A percentile compares a stretch with the other conserved stretches of the same genome.
These are phyloP conservation scores for Euphydryas editha DNA, from an alignment of 2,888 invertebrate species.

Conservation along the genomic window DNA sequence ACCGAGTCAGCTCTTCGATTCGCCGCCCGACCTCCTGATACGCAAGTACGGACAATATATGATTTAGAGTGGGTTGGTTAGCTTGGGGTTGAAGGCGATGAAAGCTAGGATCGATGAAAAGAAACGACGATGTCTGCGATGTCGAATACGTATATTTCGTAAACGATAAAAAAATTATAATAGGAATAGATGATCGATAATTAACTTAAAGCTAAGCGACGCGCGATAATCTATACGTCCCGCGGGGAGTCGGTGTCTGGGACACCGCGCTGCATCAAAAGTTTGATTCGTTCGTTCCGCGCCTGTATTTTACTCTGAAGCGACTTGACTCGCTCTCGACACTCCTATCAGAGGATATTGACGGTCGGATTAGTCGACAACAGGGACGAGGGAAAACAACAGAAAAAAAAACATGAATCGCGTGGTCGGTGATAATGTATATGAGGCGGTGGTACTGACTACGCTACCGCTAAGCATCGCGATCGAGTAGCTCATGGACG, in stretches of 20 bases:
- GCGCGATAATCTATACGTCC: slow-evolving; percentile 82
- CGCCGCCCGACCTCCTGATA: slow-evolving; percentile 88
- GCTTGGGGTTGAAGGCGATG: slow-evolving; percentile 46
- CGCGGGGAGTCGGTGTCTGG: slow-evolving; percentile 90
- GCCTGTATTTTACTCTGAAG: slow-evolving; percentile 94
- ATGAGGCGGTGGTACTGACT: slow-evolving; percentile 48
- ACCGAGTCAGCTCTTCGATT: slow-evolving; percentile 88
- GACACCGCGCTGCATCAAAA: slow-evolving; percentile 93
- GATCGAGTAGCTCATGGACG: slow-evolving; percentile 56
- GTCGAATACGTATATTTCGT: slow-evolving; percentile 71
- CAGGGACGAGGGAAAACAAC: slow-evolving; percentile 66
- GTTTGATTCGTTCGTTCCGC: slow-evolving; percentile 94
- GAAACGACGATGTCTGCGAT: slow-evolving; percentile 73
- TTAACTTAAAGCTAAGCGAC: slow-evolving; percentile 63
- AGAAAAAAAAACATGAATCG: slow-evolving; percentile 69
- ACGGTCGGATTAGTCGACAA: slow-evolving; percentile 74
- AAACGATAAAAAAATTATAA: slow-evolving; percentile 64
- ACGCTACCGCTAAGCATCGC: slow-evolving; percentile 45
- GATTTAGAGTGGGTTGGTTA: slow-evolving; percentile 71
- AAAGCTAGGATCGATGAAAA: slow-evolving; percentile 62
- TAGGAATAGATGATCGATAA: slow-evolving; percentile 66
- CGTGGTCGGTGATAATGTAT: slow-evolving; percentile 65
- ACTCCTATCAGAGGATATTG: slow-evolving; percentile 87
- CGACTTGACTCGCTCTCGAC: slow-evolving; percentile 92
- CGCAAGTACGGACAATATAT: slow-evolving; percentile 82